Conservation (phyloP, 2,113 vertebrate species). For the Hassar affinis region DNA sequence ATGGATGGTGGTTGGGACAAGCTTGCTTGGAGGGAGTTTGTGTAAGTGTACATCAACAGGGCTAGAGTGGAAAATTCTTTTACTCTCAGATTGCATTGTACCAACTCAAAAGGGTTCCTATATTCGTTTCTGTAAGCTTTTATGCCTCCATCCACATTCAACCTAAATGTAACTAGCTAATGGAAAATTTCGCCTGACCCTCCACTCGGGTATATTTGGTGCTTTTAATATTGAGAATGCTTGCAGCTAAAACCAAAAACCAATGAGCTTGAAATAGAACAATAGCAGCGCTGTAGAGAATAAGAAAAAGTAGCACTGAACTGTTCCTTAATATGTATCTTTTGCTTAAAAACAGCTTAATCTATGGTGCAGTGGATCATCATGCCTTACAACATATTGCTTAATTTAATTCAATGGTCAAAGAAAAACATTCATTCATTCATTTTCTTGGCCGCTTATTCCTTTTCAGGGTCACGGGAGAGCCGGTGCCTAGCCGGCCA, state of each 20-base stretch:
- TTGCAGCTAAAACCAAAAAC: constrained; percentile 61
- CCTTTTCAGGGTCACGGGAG: no score
- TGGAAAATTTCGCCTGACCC: constrained; percentile 57
- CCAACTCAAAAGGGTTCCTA: constrained; percentile 13
- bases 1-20: constrained; percentile 17
- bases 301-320: not conserved
- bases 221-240: constrained; percentile 54
- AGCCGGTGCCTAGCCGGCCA: no score
- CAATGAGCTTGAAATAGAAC: constrained; percentile 48
- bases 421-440: no score
- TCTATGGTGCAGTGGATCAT: no score
- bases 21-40: constrained; percentile 25
- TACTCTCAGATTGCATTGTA: constrained; percentile 36
- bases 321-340: no score
- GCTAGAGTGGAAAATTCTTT: constrained; percentile 37
- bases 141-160: constrained; percentile 19
- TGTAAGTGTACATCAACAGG: constrained; percentile 22
- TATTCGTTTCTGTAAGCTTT: constrained; percentile 48
- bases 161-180: constrained; percentile 36
- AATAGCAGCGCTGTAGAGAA: not conserved
- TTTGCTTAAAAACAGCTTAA: no score
- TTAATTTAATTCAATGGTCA: no score
- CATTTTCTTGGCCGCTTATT: no score
- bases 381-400: no score
- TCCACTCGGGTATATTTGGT: constrained; percentile 41